Evolutionary conservation across 2,113 vertebrate genomes (phyloP), one percentile per base, ranked within the genome.

Genomic region (Microtus pennsylvanicus): DNA sequence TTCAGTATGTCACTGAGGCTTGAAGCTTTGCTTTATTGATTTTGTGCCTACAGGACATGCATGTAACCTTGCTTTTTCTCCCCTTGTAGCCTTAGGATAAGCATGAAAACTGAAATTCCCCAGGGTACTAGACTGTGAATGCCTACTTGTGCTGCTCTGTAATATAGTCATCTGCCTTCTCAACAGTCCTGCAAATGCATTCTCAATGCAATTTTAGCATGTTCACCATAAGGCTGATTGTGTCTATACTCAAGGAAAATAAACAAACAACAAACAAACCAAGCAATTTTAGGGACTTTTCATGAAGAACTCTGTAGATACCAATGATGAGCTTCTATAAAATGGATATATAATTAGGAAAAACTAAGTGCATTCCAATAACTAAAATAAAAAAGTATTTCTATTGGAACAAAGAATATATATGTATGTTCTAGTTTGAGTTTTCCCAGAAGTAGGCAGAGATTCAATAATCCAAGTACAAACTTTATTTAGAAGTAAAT

Each of bases 11-110:
- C 50, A 67, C 52, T 96, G 47, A 22, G 38, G 19, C 47, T 90
- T 87, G 16, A 42, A 35, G 97, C 58, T 55, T 21, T 93, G 9
- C 88, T 83, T 97, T 87, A 50, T 22, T 77, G 93, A 85, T 33
- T 5, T 28, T 70, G 26, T 14, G 11, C 5, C 63, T 33, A 63
- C 12, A 16, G 7, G 8, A 93, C 55, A 70, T 30, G 47, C 13
- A 50, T 26, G 63, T 67, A 33, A 45, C 3, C 85, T 95, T 92
- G 14, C 26, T 61, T 82, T 86, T 33, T 63, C 6, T n/a, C 33
- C 19, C 5, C 93, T 77, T 58, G 30, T n/a, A 72, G n/a, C 42
- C 45, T 33, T 38, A 26, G 61, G 45, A 87, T 83, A 83, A 90
- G n/a, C 3, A 52, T 3, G 77, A 67, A 94, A 93, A n/a, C 17